Base-by-base conservation (phyloP, 2,888 invertebrate genomes). In the Beris morrisii region DNA sequence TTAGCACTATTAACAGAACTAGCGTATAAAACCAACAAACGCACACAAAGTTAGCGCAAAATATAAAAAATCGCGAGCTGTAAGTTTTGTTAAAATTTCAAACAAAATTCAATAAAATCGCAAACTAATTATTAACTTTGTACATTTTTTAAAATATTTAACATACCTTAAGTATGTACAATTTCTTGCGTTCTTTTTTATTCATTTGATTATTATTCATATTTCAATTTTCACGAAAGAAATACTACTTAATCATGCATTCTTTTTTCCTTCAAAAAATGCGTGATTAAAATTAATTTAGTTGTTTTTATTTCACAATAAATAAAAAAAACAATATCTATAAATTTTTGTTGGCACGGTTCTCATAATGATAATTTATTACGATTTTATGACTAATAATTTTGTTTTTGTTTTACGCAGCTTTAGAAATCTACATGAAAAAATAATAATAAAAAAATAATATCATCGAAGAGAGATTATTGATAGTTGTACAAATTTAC, bases 11-110 rank as follows among this genome's bases (percentile, higher is more conserved):
- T 38, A 3, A 38, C 38, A 38, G 1, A 7, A 38, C 9, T 5
- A 38, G 38, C 38, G 38, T 9, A 38, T 38, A 38, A 38, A 38
- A 38, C 38, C 7, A 5, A 38, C 38, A 38, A 38, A 38, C 38
- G 5, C 38, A 38, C 38, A 38, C 38, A 38, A 38, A 38, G 3
- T 38, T 78, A 76, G 65, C 76, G 77, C 71, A 15, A 53, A 2
- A 64, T 15, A 4, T 11, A 55, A 22, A 64, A 15, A 65, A 65
- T 69, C 68, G 68, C 64, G 68, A 68, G 64, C 67, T 67, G 65
- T 66, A 67, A 30, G 22, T 63, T 67, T 55, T 56, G 54, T 59
- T 64, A 64, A 22, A 22, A 22, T 1, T 22, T 22, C 22, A 15
- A 48, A 48, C 5, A 15, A 48, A 48, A 48, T 48, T 48, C 22